Conservation (phyloP, 2,113 vertebrate genomes). For the Coracopsis vasa region DNA sequence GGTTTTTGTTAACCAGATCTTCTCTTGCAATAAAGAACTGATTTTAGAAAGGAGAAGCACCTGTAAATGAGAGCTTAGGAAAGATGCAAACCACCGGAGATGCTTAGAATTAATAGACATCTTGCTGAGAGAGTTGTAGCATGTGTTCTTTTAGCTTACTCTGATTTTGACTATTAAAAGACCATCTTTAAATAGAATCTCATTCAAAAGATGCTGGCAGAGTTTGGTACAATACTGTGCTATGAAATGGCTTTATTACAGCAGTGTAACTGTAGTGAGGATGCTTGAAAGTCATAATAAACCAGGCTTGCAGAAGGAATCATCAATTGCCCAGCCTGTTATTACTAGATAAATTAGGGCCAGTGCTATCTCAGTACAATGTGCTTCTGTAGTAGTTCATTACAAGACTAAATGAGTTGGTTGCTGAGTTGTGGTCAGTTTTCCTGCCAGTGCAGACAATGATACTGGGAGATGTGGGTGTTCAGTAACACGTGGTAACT, state of each 20-base stretch:
- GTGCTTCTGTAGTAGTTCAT: neutral
- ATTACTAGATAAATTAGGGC: neutral
- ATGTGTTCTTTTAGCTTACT: neutral
- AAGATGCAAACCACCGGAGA: neutral
- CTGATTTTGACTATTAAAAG: neutral
- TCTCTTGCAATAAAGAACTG: neutral
- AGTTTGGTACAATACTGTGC: neutral
- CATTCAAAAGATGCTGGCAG: neutral
- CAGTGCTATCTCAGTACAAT: neutral
- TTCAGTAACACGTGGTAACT: neutral
- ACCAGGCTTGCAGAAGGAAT: neutral
- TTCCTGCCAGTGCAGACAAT: neutral
- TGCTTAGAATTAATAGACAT: neutral
- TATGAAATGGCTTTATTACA: neutral
- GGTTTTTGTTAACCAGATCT: neutral
- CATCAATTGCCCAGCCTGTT: neutral
- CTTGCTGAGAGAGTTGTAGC: neutral
- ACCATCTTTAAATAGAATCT: neutral
- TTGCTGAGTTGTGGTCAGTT: neutral
- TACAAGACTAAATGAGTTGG: neutral
- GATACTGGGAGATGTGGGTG: neutral
- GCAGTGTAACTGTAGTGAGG: neutral
- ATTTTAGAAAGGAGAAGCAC: neutral
- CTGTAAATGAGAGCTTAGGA: neutral
- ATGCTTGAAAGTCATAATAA: neutral